Conservation (phyloP, 2,888 invertebrate genomes). For the Tryphoninae sp. region DNA sequence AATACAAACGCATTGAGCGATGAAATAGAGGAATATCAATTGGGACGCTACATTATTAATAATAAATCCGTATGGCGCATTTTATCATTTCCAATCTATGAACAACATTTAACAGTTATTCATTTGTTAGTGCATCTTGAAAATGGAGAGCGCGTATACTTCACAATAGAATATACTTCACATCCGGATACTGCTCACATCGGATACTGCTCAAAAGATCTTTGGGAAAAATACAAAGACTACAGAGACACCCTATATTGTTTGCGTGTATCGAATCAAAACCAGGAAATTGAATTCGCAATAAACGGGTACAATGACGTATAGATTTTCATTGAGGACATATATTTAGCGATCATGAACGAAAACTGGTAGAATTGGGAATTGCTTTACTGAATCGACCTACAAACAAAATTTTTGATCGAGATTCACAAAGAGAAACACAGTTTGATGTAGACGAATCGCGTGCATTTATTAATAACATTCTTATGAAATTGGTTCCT, state of each 20-base stretch:
- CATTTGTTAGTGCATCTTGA: slow-evolving; percentile 71
- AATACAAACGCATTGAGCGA: slow-evolving; percentile 42
- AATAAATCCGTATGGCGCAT: slow-evolving; percentile 72
- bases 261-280: not conserved
- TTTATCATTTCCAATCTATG: slow-evolving; percentile 67
- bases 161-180: slow-evolving; percentile 24
- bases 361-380: no score
- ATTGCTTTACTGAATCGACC: no score
- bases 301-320: not conserved
- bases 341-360: no score
- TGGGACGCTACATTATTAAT: slow-evolving; percentile 71
- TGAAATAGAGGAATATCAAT: slow-evolving; percentile 70
- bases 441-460: no score
- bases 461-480: no score
- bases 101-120: slow-evolving; percentile 69
- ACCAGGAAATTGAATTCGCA: not conserved
- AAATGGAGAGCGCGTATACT: slow-evolving; percentile 70
- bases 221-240: slow-evolving; percentile 43
- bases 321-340: not conserved
- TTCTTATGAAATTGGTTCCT: no score
- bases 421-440: no score
- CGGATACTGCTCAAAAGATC: slow-evolving; percentile 37
- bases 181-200: slow-evolving; percentile 58
- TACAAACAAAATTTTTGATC: no score
- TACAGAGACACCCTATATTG: not conserved